Percentiles rank a stretch among this genome's conserved stretches.
Conservation (phyloP, 2,113 vertebrate species). For the Ploceus nigricollis region DNA sequence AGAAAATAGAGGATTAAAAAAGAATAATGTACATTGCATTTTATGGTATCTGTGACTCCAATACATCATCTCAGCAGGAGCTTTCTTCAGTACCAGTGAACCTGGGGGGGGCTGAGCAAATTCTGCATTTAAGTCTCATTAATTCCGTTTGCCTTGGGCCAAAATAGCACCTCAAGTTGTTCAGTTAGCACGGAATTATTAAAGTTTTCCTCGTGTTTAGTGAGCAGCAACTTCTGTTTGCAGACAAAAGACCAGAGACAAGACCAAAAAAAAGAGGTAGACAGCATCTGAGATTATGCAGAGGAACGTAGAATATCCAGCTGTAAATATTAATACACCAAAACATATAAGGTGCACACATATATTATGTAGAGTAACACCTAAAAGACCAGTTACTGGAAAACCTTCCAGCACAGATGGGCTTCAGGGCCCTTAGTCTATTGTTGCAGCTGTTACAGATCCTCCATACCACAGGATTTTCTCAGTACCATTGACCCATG, state of each 20-base stretch:
- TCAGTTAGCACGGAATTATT: not conserved
- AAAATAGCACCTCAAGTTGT: not conserved
- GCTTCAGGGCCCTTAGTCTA: not conserved
- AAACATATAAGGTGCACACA: rapidly evolving
- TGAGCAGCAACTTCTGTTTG: not conserved
- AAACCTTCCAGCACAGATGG: not conserved
- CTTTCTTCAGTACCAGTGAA: not conserved
- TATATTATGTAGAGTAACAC: not conserved
- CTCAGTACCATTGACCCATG: rapidly evolving
- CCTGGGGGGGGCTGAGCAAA: not conserved
- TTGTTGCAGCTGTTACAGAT: not conserved
- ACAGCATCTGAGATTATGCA: not conserved
- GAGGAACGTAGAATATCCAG: not conserved
- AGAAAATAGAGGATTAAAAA: constrained; percentile 2
- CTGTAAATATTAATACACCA: not conserved
- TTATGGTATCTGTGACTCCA: not conserved
- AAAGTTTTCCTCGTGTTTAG: not conserved
- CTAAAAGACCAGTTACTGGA: not conserved
- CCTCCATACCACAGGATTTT: not conserved
- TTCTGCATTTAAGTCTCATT: constrained; percentile 19
- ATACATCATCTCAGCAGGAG: constrained; percentile 24
- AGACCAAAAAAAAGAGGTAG: not conserved
- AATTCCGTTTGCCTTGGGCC: not conserved
- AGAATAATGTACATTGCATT: not conserved
- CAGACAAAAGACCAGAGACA: not conserved